A percentile compares a stretch with the other conserved stretches of the same genome.
Conservation (phyloP, 1,140 invertebrate genomes). For the Lucilia sericata region DNA sequence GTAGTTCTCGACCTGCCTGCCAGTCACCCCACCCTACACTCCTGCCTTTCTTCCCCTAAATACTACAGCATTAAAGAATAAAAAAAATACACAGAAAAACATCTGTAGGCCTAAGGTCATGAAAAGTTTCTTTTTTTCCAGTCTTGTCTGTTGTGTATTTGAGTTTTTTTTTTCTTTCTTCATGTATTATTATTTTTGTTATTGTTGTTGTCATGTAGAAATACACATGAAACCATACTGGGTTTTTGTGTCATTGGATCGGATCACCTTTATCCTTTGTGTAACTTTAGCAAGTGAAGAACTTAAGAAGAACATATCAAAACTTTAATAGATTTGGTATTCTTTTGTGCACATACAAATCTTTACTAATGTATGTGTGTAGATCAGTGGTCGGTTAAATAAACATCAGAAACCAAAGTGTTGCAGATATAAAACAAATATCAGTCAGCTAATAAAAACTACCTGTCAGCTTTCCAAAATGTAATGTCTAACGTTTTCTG, state of each 20-base stretch:
- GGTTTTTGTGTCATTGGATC: not conserved
- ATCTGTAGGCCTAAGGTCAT: not conserved
- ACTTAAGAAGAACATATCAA: not conserved
- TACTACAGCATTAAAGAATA: too few species aligned
- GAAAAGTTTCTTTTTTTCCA: not conserved
- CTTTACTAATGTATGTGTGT: not conserved
- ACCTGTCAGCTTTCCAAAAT: too few species aligned
- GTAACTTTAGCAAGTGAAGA: not conserved
- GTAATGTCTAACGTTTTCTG: too few species aligned
- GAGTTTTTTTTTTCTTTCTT: not conserved
- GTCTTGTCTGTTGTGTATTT: not conserved
- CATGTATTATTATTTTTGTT: not conserved
- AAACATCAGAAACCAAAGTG: too few species aligned
- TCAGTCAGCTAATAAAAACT: too few species aligned
- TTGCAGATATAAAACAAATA: too few species aligned
- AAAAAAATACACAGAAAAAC: not conserved
- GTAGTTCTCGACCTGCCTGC: too few species aligned
- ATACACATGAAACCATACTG: not conserved
- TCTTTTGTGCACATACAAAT: not conserved
- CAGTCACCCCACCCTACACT: too few species aligned
- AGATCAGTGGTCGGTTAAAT: too few species aligned
- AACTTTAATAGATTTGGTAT: not conserved
- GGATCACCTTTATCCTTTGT: conserved; percentile 18
- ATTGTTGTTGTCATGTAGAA: not conserved
- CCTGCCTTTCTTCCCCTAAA: too few species aligned